These are phyloP conservation scores for Phataginus tricuspis DNA, from an alignment of 2,797 vertebrate species.

Conservation along the genomic window DNA sequence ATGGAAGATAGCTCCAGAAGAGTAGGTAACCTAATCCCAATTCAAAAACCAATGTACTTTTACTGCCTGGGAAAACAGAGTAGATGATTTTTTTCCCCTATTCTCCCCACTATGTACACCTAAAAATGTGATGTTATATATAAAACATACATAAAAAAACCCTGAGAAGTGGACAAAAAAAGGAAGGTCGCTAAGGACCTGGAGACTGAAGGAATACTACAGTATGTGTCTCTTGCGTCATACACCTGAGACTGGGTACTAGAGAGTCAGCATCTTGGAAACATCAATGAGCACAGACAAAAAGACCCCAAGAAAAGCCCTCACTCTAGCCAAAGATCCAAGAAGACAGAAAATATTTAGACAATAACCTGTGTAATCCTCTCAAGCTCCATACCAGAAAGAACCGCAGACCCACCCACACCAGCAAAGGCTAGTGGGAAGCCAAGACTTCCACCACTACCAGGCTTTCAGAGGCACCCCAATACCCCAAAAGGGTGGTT, in stretches of 20 bases:
- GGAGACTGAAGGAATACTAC: background rate
- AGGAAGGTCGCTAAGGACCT: background rate
- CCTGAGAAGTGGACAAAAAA: background rate
- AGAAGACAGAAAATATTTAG: background rate
- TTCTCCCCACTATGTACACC: background rate
- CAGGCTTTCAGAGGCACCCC: background rate
- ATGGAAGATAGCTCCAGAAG: background rate
- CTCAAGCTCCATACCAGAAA: background rate
- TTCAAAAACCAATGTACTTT: background rate
- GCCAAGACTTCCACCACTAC: background rate
- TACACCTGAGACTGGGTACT: background rate
- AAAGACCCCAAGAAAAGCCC: background rate
- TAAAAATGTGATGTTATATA: background rate
- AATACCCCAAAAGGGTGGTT: background rate
- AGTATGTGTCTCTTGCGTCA: background rate
- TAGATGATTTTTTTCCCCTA: background rate
- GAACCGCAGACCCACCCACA: background rate
- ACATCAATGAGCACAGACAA: background rate
- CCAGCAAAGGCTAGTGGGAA: background rate
- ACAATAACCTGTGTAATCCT: background rate
- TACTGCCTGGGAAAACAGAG: background rate
- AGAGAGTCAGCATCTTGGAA: background rate
- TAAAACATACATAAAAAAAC: background rate
- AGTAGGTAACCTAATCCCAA: background rate
- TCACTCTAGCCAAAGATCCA: background rate